A percentile compares a stretch with the other conserved stretches of the same genome.
Conservation (phyloP, 2,888 invertebrate genomes). For the Acleris cristana region DNA sequence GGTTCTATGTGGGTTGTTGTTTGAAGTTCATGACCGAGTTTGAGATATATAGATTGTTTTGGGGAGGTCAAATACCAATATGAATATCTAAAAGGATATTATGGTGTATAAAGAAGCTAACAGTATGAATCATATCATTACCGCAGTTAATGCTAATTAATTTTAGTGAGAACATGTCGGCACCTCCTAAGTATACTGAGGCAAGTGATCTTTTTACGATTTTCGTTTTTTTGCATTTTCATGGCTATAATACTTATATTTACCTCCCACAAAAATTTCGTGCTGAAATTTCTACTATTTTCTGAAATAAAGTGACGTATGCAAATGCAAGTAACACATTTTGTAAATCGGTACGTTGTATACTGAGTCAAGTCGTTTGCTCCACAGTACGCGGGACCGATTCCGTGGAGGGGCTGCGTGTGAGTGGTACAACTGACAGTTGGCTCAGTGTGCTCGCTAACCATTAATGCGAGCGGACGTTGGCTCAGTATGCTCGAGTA, state of each 20-base stretch:
- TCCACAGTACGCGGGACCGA: constrained; percentile 3
- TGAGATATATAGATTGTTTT: no score
- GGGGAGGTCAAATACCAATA: no score
- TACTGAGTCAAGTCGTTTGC: constrained; percentile 10
- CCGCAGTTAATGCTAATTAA: no score
- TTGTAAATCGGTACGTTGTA: not conserved
- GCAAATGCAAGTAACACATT: not conserved
- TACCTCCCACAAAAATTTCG: not conserved
- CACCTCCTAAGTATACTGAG: not conserved
- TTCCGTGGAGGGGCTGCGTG: not conserved
- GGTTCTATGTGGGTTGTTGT: no score
- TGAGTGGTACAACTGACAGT: constrained; percentile 5
- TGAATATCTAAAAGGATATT: no score
- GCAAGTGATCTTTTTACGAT: not conserved
- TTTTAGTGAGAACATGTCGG: no score
- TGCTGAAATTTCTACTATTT: not conserved
- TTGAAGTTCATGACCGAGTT: no score
- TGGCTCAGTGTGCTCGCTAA: constrained; percentile 9
- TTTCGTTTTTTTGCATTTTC: not conserved
- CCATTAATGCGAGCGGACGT: not conserved
- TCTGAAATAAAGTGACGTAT: constrained; percentile 7
- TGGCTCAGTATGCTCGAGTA: not conserved
- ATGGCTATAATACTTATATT: not conserved
- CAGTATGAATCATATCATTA: no score
- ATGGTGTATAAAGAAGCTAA: no score